Percentiles rank a stretch among this genome's conserved stretches.
Evolutionary conservation across 2,797 vertebrate species (phyloP).

Genomic region (Acanthurus lineatus): DNA sequence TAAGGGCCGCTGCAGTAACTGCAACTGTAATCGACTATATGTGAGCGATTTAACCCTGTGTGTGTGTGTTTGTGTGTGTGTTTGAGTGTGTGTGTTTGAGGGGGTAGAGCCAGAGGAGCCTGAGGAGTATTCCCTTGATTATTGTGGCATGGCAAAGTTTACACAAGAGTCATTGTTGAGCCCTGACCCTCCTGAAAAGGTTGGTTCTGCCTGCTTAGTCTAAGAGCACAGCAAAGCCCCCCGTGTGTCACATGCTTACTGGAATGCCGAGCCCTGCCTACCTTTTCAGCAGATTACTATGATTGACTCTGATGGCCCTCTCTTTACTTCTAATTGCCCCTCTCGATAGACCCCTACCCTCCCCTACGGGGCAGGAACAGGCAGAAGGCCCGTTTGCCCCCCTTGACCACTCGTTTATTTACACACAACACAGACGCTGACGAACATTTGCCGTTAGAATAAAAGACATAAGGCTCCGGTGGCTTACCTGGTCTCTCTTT

Average conservation of each 20-base stretch:
- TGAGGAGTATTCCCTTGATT: slow-evolving; percentile 80
- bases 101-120: slow-evolving; percentile 47
- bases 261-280: slow-evolving; percentile 85
- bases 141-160: slow-evolving; percentile 85
- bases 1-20: not conserved
- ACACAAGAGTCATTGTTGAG: slow-evolving; percentile 86
- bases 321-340: slow-evolving; percentile 46
- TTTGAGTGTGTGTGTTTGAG: slow-evolving; percentile 20
- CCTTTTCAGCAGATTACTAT: slow-evolving; percentile 85
- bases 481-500: slow-evolving; percentile 95
- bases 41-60: slow-evolving; percentile 24
- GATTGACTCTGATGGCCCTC: slow-evolving; percentile 83
- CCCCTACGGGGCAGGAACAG: slow-evolving; percentile 26
- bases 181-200: slow-evolving; percentile 81
- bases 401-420: slow-evolving; percentile 4
- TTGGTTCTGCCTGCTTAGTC: slow-evolving; percentile 81
- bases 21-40: not conserved
- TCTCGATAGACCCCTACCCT: too few relatives aligned
- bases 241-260: slow-evolving; percentile 81
- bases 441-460: not conserved
- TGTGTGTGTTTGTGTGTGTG: slow-evolving; percentile 18
- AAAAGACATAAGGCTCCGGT: accelerated
- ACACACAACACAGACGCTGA: not conserved
- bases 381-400: not conserved
- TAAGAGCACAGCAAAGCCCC: slow-evolving; percentile 71